These are phyloP conservation scores for Huso huso DNA, from an alignment of 2,797 vertebrate species.

Conservation along the genomic window DNA sequence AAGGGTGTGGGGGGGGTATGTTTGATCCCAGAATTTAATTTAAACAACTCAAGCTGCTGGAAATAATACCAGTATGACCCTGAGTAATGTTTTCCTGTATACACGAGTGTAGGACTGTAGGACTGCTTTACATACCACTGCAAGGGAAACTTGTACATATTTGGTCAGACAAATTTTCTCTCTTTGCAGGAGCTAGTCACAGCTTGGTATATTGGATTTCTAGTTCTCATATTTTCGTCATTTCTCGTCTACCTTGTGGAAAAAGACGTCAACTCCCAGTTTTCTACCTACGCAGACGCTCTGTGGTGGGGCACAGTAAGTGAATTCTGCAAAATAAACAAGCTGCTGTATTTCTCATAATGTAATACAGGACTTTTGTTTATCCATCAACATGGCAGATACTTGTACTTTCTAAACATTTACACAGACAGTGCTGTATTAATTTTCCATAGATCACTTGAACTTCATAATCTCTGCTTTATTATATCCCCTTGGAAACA, in stretches of 20 bases:
- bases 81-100: too few species aligned
- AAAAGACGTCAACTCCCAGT: slow-evolving; percentile 89
- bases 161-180: slow-evolving; percentile 22
- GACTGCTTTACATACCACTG: too few species aligned
- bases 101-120: too few species aligned
- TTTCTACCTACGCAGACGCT: slow-evolving; percentile 93
- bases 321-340: slow-evolving; percentile 23
- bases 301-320: slow-evolving; percentile 98
- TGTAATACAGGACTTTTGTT: not conserved
- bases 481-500: slow-evolving; percentile 11
- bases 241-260: slow-evolving; percentile 98
- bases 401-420: slow-evolving; percentile 10
- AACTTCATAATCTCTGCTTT: slow-evolving; percentile 4
- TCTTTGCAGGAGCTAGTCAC: slow-evolving; percentile 86
- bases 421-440: not conserved
- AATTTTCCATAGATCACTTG: slow-evolving; percentile 12
- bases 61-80: too few species aligned
- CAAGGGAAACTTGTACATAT: not conserved
- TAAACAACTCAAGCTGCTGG: too few species aligned
- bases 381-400: slow-evolving; percentile 2
- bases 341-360: not conserved
- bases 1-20: too few species aligned
- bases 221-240: slow-evolving; percentile 97
- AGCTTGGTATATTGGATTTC: slow-evolving; percentile 97
- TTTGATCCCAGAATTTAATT: too few species aligned